Evolutionary conservation across 1,140 invertebrate species (phyloP), one percentile per base, ranked within the genome.

Genomic region (Lasaia peninsularis): DNA sequence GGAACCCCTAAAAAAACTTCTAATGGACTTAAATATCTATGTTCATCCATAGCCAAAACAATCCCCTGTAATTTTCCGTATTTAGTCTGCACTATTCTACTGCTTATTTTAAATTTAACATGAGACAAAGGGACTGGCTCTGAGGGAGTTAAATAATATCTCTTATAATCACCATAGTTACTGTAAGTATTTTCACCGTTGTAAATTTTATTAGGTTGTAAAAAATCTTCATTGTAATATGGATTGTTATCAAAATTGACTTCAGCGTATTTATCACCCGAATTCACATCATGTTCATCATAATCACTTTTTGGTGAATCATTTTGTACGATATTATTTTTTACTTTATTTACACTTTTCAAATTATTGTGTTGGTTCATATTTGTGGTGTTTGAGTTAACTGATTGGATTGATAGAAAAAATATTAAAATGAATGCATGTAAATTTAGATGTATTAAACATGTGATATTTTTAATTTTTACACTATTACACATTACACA

Each of bases 1-100:
- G 97, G 97, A 55, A 98, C 95, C 3, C 98, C 98, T 44, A 98
- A 92, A 88, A 97, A 99, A 52, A 97, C 95, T 87, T 98, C 95
- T 24, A 95, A 90, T 68, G 93, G 92, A 82, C 93, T 94, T 37
- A 95, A 83, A 78, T 92, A 93, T 68, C 93, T 92, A 67, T 93
- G 91, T 65, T 93, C 91, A 52, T 95, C 94, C 91, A 95, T 93
- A 5, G 94, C 92, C 71, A 94, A 86, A 18, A 95, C 90, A 28
- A 96, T 88, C 24, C 95, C 95, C 82, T 96, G 95, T 71, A 96
- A 91, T 71, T 94, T 93, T 18, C 95, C 95, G 86, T 95, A 96
- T 49, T 94, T 92, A 8, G 95, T 96, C 70, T 94, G 93, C 5
- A 96, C 93, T 75, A 96, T 94, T 50, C 94, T 91, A 67, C 94